Evolutionary conservation across 37 sponge, comb jelly and placozoan genomes (phyloP).

Genomic region (Bolinopsis microptera): DNA sequence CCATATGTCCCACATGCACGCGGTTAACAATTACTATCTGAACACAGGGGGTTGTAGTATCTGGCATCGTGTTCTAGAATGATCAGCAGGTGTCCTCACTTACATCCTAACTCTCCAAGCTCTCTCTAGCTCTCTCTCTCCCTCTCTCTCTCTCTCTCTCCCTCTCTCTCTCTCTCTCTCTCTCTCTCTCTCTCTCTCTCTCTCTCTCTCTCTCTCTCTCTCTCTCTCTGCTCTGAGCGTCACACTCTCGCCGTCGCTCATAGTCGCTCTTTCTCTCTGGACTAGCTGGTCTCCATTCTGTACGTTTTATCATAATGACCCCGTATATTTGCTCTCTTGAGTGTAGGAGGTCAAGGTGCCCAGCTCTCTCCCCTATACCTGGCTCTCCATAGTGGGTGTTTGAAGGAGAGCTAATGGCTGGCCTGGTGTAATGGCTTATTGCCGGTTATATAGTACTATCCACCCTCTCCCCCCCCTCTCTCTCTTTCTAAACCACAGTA

Average conservation of each 20-base stretch:
- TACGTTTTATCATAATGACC: neutral
- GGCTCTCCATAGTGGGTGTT: neutral
- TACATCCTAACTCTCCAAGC: neutral
- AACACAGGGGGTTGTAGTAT: no score
- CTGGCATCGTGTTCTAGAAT: no score
- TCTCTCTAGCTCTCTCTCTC: no score
- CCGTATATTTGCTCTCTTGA: no score
- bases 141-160: neutral
- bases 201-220: conserved; percentile 7
- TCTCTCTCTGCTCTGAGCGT: no score
- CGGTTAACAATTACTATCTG: no score
- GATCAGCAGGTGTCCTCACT: no score
- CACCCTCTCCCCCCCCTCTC: neutral
- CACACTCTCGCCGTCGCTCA: neutral
- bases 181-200: conserved; percentile 7
- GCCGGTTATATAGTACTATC: neutral
- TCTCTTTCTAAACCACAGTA: no score
- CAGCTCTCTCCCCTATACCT: neutral
- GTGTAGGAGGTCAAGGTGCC: no score
- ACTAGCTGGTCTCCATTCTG: neutral
- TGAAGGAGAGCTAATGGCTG: neutral
- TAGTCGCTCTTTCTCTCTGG: neutral
- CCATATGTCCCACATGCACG: no score
- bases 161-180: neutral
- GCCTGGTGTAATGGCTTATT: neutral